phyloP scores from a whole-genome alignment of 1,140 invertebrate genomes.

The Lordiphosa collinella region DNA sequence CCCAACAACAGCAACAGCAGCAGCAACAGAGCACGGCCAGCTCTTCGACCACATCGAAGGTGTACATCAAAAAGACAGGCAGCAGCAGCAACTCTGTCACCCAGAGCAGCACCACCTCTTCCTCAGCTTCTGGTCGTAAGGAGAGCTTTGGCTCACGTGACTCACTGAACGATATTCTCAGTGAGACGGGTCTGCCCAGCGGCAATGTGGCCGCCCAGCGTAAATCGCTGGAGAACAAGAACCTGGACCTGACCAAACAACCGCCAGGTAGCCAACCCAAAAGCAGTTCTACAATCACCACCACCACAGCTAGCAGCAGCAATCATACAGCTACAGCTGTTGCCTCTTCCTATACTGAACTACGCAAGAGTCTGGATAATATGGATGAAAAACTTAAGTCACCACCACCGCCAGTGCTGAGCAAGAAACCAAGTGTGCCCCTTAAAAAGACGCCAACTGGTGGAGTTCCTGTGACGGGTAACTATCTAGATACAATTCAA shows the following conservation, averaged over 20 bases:
- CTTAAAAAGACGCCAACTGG: slow-evolving; percentile 83
- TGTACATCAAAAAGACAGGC: slow-evolving; percentile 72
- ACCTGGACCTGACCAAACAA: slow-evolving; percentile 67
- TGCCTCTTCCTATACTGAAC: slow-evolving; percentile 31
- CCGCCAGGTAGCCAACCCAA: slow-evolving; percentile 38
- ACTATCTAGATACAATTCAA: slow-evolving; percentile 4
- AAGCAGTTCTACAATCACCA: slow-evolving; percentile 16
- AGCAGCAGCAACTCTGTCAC: slow-evolving; percentile 39
- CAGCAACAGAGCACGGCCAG: slow-evolving; percentile 23
- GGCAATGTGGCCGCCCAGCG: slow-evolving; percentile 80
- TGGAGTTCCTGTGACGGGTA: slow-evolving; percentile 79
- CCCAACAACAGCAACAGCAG: slow-evolving; percentile 45
- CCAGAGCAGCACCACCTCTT: slow-evolving; percentile 39
- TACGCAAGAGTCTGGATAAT: slow-evolving; percentile 75
- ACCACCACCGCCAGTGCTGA: slow-evolving; percentile 71
- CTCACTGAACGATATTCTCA: slow-evolving; percentile 77
- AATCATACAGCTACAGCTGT: slow-evolving; percentile 21
- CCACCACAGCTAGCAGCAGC: slow-evolving; percentile 30
- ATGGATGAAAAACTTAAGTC: slow-evolving; percentile 77
- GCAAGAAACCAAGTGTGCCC: slow-evolving; percentile 83
- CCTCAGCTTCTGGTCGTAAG: slow-evolving; percentile 62
- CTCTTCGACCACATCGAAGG: slow-evolving; percentile 60
- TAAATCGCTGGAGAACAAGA: slow-evolving; percentile 81
- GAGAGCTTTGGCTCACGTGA: slow-evolving; percentile 78
- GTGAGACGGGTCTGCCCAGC: slow-evolving; percentile 66